Percentiles rank a stretch among this genome's conserved stretches.
Evolutionary conservation across 1,140 invertebrate genomes (phyloP).

Genomic region (Zaprionus kolodkinae): DNA sequence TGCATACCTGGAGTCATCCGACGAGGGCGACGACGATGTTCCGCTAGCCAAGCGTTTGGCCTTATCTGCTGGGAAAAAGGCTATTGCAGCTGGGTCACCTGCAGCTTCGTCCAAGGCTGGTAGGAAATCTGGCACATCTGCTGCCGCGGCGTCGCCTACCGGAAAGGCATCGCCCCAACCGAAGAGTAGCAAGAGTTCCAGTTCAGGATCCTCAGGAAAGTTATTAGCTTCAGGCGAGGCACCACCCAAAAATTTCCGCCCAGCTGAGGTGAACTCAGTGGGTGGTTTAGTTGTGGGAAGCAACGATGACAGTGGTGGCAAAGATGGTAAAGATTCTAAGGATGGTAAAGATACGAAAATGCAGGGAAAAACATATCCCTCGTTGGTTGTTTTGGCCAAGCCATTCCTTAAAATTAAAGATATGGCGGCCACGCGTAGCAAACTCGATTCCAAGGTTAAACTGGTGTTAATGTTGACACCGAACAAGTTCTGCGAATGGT

Average conservation of each 20-base stretch:
- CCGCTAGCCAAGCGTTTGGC: conserved; percentile 82
- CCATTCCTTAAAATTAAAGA: conserved; percentile 90
- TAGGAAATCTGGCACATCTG: conserved; percentile 35
- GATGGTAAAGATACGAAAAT: conserved; percentile 88
- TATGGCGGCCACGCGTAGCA: conserved; percentile 85
- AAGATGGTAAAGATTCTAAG: conserved; percentile 86
- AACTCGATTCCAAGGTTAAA: conserved; percentile 90
- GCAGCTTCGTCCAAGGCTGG: conserved; percentile 27
- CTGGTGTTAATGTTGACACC: conserved; percentile 90
- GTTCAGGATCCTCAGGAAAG: conserved; percentile 42
- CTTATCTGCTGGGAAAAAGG: conserved; percentile 66
- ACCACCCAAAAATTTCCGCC: conserved; percentile 84
- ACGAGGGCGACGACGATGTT: conserved; percentile 83
- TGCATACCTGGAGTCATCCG: conserved; percentile 77
- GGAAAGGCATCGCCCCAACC: conserved; percentile 57
- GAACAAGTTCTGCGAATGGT: conserved; percentile 94
- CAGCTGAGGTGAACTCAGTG: conserved; percentile 88
- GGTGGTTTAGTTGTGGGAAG: conserved; percentile 87
- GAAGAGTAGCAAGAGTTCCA: conserved; percentile 46
- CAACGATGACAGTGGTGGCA: conserved; percentile 80
- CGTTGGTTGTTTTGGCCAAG: conserved; percentile 91
- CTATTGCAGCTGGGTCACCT: conserved; percentile 39
- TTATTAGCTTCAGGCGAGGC: conserved; percentile 46
- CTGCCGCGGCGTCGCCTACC: conserved; percentile 10
- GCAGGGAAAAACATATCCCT: conserved; percentile 93